Conservation (phyloP, 2,888 invertebrate genomes). For the Glyphotaelius pellucidus region DNA sequence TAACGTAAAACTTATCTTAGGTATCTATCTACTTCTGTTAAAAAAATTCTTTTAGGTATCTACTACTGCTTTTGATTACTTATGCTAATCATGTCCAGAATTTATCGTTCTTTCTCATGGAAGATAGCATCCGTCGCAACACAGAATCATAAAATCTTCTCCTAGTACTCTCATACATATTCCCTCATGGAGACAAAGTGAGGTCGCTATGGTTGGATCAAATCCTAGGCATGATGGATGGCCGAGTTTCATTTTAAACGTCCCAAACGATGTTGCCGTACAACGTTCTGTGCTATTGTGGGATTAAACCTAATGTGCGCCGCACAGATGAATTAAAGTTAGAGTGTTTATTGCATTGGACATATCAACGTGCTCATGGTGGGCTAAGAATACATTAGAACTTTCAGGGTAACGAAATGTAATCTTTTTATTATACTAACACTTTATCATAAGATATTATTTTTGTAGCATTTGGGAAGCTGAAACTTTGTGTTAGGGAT, state of each 20-base stretch:
- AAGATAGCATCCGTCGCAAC: no score
- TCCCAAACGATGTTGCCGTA: neutral
- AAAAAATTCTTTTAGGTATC: no score
- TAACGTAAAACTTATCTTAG: no score
- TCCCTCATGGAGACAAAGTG: slow-evolving; percentile 18
- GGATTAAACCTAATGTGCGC: neutral
- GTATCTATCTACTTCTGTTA: no score
- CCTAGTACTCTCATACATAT: neutral
- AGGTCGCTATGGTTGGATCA: slow-evolving; percentile 20
- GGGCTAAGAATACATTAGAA: no score
- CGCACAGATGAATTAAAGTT: neutral
- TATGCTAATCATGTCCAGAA: no score
- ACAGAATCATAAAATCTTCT: neutral
- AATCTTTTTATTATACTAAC: no score
- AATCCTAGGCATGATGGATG: slow-evolving; percentile 28
- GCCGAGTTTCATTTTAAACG: neutral
- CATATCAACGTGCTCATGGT: neutral
- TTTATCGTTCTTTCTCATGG: no score
- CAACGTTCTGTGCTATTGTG: neutral
- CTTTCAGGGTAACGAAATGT: no score
- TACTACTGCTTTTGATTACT: neutral
- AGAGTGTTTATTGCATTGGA: neutral
- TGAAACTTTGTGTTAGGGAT: no score
- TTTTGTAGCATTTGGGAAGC: no score
- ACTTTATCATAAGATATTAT: no score